These are phyloP conservation scores for Tetramorium alpestre DNA, from an alignment of 1,140 invertebrate genomes.

Conservation along the genomic window DNA sequence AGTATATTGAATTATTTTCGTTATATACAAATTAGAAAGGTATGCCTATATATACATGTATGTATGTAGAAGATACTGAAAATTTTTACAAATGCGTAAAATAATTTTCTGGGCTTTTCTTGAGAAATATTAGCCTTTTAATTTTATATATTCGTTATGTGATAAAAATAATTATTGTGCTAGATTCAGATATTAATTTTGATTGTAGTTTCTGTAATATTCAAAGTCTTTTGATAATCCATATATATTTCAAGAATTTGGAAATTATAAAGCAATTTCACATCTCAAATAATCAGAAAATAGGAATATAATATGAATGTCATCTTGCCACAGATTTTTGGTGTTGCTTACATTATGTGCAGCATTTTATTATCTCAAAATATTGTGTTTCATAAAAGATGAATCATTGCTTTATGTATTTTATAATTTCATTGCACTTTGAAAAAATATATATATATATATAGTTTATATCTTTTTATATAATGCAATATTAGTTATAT, in stretches of 20 bases:
- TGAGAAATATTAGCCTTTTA: not conserved
- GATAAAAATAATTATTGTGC: not conserved
- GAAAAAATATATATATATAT: not conserved
- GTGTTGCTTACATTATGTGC: not conserved
- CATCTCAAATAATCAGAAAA: not conserved
- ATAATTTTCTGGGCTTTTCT: not conserved
- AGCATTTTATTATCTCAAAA: not conserved
- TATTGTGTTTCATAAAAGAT: constrained; percentile 38
- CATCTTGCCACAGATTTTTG: not conserved
- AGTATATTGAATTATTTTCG: constrained; percentile 14
- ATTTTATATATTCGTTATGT: constrained; percentile 3
- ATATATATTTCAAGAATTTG: not conserved
- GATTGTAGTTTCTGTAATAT: not conserved
- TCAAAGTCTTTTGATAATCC: not conserved
- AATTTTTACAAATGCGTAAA: not conserved
- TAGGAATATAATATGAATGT: not conserved
- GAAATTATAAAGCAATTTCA: not conserved
- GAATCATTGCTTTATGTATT: constrained; percentile 15
- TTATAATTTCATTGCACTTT: constrained; percentile 55
- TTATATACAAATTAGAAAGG: constrained; percentile 19
- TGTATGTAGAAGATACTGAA: not conserved
- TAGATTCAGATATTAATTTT: not conserved
- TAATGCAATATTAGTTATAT: not conserved
- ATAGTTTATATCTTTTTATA: not conserved
- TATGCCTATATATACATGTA: not conserved